A percentile compares a stretch with the other conserved stretches of the same genome.
Evolutionary conservation across 2,113 vertebrate genomes (phyloP).

Genomic region (Albula glossodonta): DNA sequence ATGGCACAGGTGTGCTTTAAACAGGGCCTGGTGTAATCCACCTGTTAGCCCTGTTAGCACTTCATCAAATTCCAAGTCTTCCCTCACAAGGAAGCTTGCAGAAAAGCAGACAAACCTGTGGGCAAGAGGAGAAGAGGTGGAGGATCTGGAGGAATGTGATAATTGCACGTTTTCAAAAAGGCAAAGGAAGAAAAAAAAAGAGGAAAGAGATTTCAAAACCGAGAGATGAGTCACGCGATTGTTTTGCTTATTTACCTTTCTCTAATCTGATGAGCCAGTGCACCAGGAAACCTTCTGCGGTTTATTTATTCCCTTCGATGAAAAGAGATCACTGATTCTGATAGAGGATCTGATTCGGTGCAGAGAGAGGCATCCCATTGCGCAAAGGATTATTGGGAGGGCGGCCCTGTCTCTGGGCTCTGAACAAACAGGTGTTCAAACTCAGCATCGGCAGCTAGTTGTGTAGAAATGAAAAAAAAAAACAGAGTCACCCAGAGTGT

Average conservation of each 20-base stretch:
- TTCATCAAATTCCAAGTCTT: conserved; percentile 41
- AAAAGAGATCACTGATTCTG: conserved; percentile 34
- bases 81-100: conserved; percentile 48
- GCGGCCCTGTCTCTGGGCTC: neutral
- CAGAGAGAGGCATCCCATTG: conserved; percentile 46
- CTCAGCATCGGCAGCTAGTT: conserved; percentile 26
- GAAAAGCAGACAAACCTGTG: conserved; percentile 55
- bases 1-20: neutral
- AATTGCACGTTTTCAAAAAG: conserved; percentile 48
- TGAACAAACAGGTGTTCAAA: neutral
- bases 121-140: conserved; percentile 44
- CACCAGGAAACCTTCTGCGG: conserved; percentile 40
- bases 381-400: conserved; percentile 41
- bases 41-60: neutral
- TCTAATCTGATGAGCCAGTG: conserved; percentile 42
- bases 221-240: conserved; percentile 53
- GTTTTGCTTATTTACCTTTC: conserved; percentile 45
- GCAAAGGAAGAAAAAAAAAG: conserved; percentile 37
- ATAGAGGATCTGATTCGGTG: conserved; percentile 50
- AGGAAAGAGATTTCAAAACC: conserved; percentile 51
- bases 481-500: too few relatives aligned
- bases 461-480: neutral
- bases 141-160: conserved; percentile 54
- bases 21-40: neutral
- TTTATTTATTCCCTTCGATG: conserved; percentile 45